Conservation (phyloP, 2,797 vertebrate genomes). For the Rhabdomys pumilio region DNA sequence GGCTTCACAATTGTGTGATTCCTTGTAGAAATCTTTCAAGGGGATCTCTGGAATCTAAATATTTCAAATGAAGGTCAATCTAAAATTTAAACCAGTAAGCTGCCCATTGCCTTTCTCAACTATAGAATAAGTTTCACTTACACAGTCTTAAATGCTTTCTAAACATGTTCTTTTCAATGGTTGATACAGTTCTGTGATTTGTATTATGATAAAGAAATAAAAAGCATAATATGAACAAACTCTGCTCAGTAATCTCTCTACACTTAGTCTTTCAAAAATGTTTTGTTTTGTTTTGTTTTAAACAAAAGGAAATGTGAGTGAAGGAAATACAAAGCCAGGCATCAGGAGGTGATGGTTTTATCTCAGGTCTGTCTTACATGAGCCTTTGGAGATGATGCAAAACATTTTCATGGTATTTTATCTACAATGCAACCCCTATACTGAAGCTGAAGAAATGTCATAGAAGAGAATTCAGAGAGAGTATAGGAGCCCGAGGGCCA, state of each 20-base stretch:
- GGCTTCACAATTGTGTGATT: conserved; percentile 70
- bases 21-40: conserved; percentile 71
- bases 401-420: background rate
- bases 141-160: background rate
- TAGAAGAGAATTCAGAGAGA: background rate
- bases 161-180: conserved; percentile 55
- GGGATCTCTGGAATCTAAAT: conserved; percentile 77
- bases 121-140: conserved; percentile 67
- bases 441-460: background rate
- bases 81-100: conserved; percentile 78
- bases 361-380: background rate
- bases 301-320: background rate
- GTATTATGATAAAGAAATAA: background rate
- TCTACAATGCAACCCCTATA: background rate
- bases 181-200: background rate
- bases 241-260: background rate
- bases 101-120: conserved; percentile 69
- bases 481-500: too few relatives aligned
- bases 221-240: background rate
- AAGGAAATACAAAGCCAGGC: background rate
- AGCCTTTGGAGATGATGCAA: background rate
- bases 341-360: background rate
- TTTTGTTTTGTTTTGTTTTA: background rate
- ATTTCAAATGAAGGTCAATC: conserved; percentile 43
- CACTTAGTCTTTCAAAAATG: background rate